Evolutionary conservation across 2,797 vertebrate genomes (phyloP), one percentile per base, ranked within the genome.

Genomic region (Enoplosus armatus): DNA sequence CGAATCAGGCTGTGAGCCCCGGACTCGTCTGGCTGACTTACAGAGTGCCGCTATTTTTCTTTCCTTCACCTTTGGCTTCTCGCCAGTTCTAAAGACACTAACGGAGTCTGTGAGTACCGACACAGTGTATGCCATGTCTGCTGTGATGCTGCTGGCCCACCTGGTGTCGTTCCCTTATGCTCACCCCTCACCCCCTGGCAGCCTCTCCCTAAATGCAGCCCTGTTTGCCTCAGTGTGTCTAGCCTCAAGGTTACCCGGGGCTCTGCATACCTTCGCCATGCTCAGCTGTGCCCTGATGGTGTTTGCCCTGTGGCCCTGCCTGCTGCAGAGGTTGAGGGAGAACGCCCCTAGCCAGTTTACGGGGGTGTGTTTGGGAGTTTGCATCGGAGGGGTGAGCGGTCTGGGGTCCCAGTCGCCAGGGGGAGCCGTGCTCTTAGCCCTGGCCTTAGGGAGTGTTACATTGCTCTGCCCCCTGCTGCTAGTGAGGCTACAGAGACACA

Each of bases 91-190:
- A 31, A 99, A 99, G 92, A 99, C 98, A 0, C 91, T 99, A 70
- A 99, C 98, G 0, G 98, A 99, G 87, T 98, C 98, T 0, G 96
- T 99, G 87, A 99, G 98, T 87, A 99, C 98, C 0, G 98, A 99
- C 93, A 99, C 98, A 0, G 97, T 99, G 82, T 98, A 99, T 0
- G 98, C 98, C 92, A 99, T 99, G 98, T 95, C 98, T 0, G 96
- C 97, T 4, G 86, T 97, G 56, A 99, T 99, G 98, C 95, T 99
- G 11, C 85, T 99, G 8, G 98, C 97, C n/a, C 98, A 99, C 87
- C 93, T 99, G 75, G 95, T 97, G 88, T 97, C 97, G 22, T 99
- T 99, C 1, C 97, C 98, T 18, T 99, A 99, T 0, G 84, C 92
- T 2, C 91, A 92, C 59, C 95, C 95, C 29, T 95, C 94, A 0